Percentiles rank a stretch among this genome's conserved stretches.
phyloP scores from a whole-genome alignment of 2,888 invertebrate species.

The Drosophila meridiana region DNA sequence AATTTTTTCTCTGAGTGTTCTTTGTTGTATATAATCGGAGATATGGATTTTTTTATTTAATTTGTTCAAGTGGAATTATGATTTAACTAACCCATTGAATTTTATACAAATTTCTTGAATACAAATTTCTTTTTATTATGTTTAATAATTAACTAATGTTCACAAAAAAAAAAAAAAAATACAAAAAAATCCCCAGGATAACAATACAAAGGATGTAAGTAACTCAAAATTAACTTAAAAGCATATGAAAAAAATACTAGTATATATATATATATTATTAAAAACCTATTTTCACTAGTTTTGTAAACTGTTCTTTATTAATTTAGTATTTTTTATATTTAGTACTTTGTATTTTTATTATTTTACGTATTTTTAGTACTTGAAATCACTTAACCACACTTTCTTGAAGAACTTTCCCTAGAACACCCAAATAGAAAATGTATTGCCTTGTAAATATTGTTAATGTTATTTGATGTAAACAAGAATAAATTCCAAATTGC shows the following conservation, averaged over 20 bases:
- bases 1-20: slow-evolving; percentile 6
- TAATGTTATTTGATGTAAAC: slow-evolving; percentile 33
- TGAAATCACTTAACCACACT: not conserved
- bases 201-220: slow-evolving; percentile 84
- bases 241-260: not conserved
- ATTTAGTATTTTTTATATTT: slow-evolving; percentile 7
- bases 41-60: not conserved
- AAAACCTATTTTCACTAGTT: not conserved
- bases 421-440: slow-evolving; percentile 11
- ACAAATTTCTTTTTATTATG: slow-evolving; percentile 59
- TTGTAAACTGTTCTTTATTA: not conserved
- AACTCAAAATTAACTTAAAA: slow-evolving; percentile 54
- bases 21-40: not conserved
- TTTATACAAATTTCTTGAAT: slow-evolving; percentile 59
- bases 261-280: not conserved
- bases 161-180: slow-evolving; percentile 34
- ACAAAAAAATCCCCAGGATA: slow-evolving; percentile 72
- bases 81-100: slow-evolving; percentile 18
- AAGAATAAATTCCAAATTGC: slow-evolving; percentile 64
- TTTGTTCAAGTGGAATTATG: not conserved
- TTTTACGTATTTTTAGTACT: not conserved
- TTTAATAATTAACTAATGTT: slow-evolving; percentile 63
- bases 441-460: slow-evolving; percentile 20
- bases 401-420: not conserved
- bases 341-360: slow-evolving; percentile 34